phyloP scores from a whole-genome alignment of 2,797 vertebrate species.

The Acomys russatus region DNA sequence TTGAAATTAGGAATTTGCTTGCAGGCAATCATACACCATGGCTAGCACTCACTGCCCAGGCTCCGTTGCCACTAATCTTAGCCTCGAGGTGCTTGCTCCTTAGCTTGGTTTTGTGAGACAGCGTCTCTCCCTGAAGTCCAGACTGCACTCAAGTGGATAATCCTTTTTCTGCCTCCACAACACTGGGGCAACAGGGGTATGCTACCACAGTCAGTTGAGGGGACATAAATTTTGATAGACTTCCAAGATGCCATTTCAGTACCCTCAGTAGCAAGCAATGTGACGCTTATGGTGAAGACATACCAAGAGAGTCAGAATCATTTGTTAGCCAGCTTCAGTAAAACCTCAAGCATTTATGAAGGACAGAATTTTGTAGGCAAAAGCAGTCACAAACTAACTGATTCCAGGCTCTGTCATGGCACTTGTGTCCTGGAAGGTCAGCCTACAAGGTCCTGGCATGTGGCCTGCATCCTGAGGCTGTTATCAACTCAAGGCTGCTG shows the following conservation, averaged over 20 bases:
- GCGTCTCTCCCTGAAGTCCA: not conserved
- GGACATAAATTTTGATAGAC: not conserved
- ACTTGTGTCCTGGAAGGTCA: conserved; percentile 64
- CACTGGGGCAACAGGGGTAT: not conserved
- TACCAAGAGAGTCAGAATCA: conserved; percentile 74
- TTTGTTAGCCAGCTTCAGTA: conserved; percentile 77
- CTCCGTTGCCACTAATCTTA: not conserved
- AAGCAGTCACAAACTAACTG: conserved; percentile 82
- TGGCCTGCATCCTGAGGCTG: not conserved
- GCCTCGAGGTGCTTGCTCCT: not conserved
- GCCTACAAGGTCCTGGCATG: conserved; percentile 77
- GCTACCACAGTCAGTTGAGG: not conserved
- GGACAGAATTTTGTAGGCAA: conserved; percentile 76
- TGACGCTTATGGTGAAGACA: conserved; percentile 1
- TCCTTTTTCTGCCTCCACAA: not conserved
- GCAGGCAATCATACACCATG: not conserved
- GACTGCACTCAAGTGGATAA: not conserved
- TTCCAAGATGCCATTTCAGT: conserved; percentile 50
- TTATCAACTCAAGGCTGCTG: conserved; percentile 79
- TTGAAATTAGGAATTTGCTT: conserved; percentile 21
- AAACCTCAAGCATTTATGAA: conserved; percentile 73
- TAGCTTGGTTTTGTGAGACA: not conserved
- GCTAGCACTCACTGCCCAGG: not conserved
- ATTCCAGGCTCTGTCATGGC: conserved; percentile 76
- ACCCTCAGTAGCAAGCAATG: conserved; percentile 17